Conservation (phyloP, 2,797 vertebrate species). For the Coregonus sp. region DNA sequence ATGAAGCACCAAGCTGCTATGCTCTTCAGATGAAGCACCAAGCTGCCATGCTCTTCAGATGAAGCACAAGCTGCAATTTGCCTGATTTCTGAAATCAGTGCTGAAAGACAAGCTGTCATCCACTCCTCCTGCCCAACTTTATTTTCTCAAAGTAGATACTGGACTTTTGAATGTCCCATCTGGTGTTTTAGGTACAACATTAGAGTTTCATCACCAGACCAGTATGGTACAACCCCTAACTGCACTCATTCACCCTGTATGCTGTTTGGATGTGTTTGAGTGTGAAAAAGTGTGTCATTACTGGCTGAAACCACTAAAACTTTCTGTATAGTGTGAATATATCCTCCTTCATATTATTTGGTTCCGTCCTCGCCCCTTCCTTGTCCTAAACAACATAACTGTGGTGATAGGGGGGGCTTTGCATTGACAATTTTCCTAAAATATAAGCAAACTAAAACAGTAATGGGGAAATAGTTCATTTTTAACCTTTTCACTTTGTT, state of each 20-base stretch:
- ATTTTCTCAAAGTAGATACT: not conserved
- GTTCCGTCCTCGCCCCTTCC: constrained; percentile 36
- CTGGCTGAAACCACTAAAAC: not conserved
- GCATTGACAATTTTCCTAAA: constrained; percentile 7
- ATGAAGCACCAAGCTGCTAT: too few species aligned
- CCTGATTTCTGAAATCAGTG: not conserved
- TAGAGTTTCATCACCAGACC: constrained; percentile 3
- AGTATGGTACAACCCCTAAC: not conserved
- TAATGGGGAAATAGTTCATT: constrained; percentile 12
- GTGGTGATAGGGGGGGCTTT: constrained; percentile 11
- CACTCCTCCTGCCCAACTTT: not conserved
- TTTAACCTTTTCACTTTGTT: constrained; percentile 19
- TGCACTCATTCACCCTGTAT: constrained; percentile 17
- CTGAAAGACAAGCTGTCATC: not conserved
- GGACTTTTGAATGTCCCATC: not conserved
- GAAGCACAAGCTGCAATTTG: not conserved
- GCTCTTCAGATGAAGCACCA: too few species aligned
- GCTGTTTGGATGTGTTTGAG: constrained; percentile 11
- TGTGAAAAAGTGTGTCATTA: constrained; percentile 9
- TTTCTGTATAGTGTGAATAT: constrained; percentile 28
- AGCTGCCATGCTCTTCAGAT: not conserved
- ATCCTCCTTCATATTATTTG: not conserved
- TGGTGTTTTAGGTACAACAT: not conserved
- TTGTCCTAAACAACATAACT: constrained; percentile 27
- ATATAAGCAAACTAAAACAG: not conserved